Percentiles rank a stretch among this genome's conserved stretches.
Conservation (phyloP, 2,888 invertebrate genomes). For the Serripes groenlandicus region DNA sequence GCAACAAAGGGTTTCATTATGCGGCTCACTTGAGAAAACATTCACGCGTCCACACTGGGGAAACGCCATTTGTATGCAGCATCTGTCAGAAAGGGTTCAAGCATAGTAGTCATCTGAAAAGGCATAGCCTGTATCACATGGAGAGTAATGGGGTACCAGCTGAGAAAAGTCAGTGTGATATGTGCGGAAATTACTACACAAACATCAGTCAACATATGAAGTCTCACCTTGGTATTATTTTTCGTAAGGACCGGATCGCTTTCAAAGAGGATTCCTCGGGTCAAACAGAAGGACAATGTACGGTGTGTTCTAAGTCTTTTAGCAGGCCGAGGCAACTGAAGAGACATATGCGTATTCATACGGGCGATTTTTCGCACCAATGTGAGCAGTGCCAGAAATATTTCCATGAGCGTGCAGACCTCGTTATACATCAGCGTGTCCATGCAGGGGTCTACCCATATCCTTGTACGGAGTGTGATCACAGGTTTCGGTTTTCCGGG, state of each 20-base stretch:
- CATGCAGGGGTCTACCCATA: not conserved
- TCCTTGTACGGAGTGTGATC: not conserved
- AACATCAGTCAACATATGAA: constrained; percentile 8
- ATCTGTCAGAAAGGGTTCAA: too few relatives aligned
- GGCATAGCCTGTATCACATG: not conserved
- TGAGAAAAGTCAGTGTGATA: not conserved
- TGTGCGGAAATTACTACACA: not conserved
- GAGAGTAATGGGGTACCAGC: too few relatives aligned
- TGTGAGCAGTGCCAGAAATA: not conserved
- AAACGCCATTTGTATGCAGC: constrained; percentile 1
- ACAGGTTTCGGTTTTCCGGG: not conserved
- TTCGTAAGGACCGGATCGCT: not conserved
- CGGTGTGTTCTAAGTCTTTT: not conserved
- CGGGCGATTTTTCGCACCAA: not conserved
- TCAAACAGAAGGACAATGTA: not conserved
- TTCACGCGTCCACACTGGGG: not conserved
- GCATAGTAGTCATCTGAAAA: not conserved
- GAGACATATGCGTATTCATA: not conserved
- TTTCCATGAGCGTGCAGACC: not conserved
- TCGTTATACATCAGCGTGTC: not conserved
- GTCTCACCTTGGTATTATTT: not conserved
- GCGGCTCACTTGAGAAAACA: not conserved
- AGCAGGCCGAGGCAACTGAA: not conserved
- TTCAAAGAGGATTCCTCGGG: not conserved
- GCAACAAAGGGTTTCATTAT: not conserved